Base-by-base conservation (phyloP, 1,140 invertebrate species). In the Drosophila nigrodunni region DNA sequence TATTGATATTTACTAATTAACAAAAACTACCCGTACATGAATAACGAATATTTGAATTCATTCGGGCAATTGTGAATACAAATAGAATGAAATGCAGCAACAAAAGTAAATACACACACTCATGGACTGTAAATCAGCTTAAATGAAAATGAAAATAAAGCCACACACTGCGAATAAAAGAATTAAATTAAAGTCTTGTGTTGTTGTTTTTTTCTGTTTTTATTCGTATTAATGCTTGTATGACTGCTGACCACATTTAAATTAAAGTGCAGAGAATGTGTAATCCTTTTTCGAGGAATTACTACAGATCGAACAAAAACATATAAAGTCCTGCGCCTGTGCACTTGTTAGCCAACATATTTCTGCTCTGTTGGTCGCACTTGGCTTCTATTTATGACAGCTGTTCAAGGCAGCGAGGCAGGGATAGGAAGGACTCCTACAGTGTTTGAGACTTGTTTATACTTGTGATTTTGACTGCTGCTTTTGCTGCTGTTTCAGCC, bases 381-480 rank as follows among this genome's bases (percentile, higher is more conserved):
- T 64, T 49, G 37, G 49, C 37, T 64, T 52, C 66, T 71, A 74
- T 70, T 74, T 70, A 74, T 64, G 72, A 15, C 39, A 67, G 21
- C 35, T 47, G 52, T 11, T 35, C 11, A 25, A 37, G 18, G 50
- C 15, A 37, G 35, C 4, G 6, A n/a, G 5, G 2, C 5, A 8
- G 44, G 18, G 7, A 1, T 18, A 11, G 6, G 2, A 5, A 30
- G 46, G 18, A 3, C 2, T 18, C 34, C 15, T 35, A 54, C 54
- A 57, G 49, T 70, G 72, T 69, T 69, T 62, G 60, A 74, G 66
- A 62, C 50, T 57, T 69, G 72, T 75, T 75, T 75, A 74, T 70
- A 41, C 66, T 71, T 70, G 58, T 74, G 70, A 59, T 74, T 74
- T 47, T 70, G 41, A 52, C 61, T 61, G 62, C 25, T 58, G 57